These are phyloP conservation scores for Ciconia boyciana DNA, from an alignment of 2,113 vertebrate species.

Conservation along the genomic window DNA sequence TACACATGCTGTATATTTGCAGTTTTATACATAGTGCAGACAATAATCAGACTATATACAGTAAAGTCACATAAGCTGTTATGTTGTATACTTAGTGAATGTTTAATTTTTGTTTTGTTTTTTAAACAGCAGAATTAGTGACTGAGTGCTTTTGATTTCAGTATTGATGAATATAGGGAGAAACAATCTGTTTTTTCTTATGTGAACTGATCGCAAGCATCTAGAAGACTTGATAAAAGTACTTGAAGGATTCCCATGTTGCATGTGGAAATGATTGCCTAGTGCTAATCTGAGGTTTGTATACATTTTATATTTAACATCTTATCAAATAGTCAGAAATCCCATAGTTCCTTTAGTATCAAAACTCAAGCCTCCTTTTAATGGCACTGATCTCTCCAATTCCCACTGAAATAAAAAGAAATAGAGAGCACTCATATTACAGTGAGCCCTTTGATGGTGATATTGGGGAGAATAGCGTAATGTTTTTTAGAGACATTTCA, in stretches of 20 bases:
- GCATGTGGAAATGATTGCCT: conserved; percentile 25
- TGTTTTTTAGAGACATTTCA: not conserved
- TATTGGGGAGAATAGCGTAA: not conserved
- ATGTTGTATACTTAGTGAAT: not conserved
- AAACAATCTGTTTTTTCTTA: conserved; percentile 34
- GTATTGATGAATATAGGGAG: not conserved
- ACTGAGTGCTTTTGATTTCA: conserved; percentile 47
- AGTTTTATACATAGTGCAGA: not conserved
- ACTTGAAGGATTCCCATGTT: conserved; percentile 16
- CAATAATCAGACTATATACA: not conserved
- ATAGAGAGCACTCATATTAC: not conserved
- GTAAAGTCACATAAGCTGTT: not conserved
- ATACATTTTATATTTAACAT: not conserved
- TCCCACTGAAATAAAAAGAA: not conserved
- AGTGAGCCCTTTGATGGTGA: not conserved
- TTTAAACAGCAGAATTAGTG: conserved; percentile 30
- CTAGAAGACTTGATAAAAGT: conserved; percentile 42
- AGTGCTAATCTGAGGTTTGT: not conserved
- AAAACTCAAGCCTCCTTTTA: not conserved
- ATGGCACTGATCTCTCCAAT: not conserved
- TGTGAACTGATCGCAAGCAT: conserved; percentile 37
- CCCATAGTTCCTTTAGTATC: not conserved
- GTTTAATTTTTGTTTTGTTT: conserved; percentile 32
- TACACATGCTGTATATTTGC: not conserved
- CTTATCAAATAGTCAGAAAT: not conserved